Base-by-base conservation (phyloP, 2,113 vertebrate species). In the Crotalus helleri region DNA sequence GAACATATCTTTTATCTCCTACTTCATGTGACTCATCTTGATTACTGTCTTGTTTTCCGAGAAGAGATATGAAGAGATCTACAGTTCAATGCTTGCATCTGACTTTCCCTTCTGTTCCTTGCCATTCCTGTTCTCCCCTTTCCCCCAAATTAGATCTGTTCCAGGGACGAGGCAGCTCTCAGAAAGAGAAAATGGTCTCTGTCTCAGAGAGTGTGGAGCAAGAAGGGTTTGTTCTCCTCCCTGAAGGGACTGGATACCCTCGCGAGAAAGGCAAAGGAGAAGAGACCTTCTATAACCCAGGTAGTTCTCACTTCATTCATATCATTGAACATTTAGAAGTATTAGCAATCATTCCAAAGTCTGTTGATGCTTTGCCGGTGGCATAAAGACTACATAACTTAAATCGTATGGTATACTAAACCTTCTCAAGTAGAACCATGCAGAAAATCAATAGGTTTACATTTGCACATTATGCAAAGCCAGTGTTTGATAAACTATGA, bases 181-280 rank as follows among this genome's bases (percentile, higher is more conserved):
- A 97, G 99, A 94, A 99, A 99, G 93, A 98, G 98, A 90, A 99
- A 98, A 0, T 94, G 99, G 61, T 99, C 99, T 39, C 94, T 99
- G 93, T 98, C 98, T 1, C 98, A 98, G 91, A 97, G 97, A 55
- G 93, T 97, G 88, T 97, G 93, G 95, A 97, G 95, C 93, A 99
- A 99, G 97, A 98, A 98, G 97, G 98, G 99, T 53, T 97, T 99
- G 26, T 99, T 99, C 97, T 99, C 99, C 39, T 99, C 99, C 0
- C 97, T 99, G 0, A 99, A 99, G 97, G 99, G 98, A 89, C 98
- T 99, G 93, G 99, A 99, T 96, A 99, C 98, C 19, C 96, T 99
- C 59, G 98, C 98, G 5, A 99, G 98, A 94, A 98, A 97, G 94
- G 98, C 98, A 19, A 98, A 98, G 88, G 99, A 99, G 86, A 99